Evolutionary conservation across 2,113 vertebrate genomes (phyloP).

Genomic region (Cricetomys ansorgei): DNA sequence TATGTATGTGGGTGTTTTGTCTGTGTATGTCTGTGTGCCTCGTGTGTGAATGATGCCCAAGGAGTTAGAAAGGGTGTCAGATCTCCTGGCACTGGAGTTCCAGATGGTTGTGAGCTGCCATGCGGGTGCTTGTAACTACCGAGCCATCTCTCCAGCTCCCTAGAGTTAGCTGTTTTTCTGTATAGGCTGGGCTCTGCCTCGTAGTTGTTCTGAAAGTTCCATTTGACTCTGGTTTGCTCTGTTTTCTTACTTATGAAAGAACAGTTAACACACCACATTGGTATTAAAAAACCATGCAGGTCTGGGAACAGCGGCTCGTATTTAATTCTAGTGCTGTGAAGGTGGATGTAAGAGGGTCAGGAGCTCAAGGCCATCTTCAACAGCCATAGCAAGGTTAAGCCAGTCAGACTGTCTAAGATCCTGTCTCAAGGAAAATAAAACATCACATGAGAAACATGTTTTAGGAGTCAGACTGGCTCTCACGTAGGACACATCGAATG

Average conservation of each 20-base stretch:
- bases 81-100: neutral
- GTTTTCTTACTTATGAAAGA: slow-evolving; percentile 48
- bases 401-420: neutral
- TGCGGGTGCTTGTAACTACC: neutral
- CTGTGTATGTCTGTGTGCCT: neutral
- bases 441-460: neutral
- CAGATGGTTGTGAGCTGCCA: neutral
- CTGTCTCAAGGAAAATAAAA: neutral
- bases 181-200: neutral
- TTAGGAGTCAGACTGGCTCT: slow-evolving; percentile 39
- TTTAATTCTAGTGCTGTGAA: neutral
- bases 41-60: neutral
- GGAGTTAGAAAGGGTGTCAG: neutral
- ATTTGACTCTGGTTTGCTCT: neutral
- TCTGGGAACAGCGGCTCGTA: neutral
- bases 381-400: neutral
- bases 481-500: neutral
- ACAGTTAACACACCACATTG: neutral
- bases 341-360: neutral
- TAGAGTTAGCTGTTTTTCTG: neutral
- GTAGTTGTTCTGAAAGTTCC: neutral
- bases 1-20: neutral
- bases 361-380: neutral
- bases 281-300: neutral
- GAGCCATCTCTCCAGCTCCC: neutral